Percentiles rank a stretch among this genome's conserved stretches.
These are phyloP conservation scores for Erythrocercus mccallii DNA, from an alignment of 2,113 vertebrate species.

Conservation along the genomic window DNA sequence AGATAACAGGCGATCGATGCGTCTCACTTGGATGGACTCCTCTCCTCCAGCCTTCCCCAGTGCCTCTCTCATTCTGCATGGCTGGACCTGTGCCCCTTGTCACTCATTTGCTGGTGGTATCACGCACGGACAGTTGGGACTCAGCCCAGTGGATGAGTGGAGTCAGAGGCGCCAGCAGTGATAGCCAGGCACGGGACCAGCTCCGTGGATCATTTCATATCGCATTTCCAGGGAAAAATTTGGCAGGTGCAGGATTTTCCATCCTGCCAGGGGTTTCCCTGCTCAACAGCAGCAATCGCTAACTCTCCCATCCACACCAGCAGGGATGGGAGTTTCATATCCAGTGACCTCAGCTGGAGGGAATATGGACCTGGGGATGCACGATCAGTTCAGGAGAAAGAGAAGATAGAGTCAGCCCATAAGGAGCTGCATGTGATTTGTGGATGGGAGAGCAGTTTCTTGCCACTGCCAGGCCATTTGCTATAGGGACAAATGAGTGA, in stretches of 20 bases:
- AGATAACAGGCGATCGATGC: not conserved
- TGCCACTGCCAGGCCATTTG: not conserved
- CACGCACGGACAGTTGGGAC: not conserved
- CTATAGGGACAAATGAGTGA: not conserved
- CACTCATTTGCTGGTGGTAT: not conserved
- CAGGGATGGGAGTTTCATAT: not conserved
- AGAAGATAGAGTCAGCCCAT: not conserved
- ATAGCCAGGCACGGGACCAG: not conserved
- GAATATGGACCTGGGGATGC: not conserved
- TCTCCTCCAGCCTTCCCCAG: not conserved
- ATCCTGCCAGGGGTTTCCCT: not conserved
- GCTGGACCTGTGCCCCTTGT: not conserved
- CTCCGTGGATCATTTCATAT: not conserved
- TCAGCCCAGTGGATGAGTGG: not conserved
- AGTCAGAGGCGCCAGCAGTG: fast-evolving
- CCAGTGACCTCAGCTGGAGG: not conserved
- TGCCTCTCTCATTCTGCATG: fast-evolving
- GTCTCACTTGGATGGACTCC: fast-evolving
- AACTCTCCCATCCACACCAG: not conserved
- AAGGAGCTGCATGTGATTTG: not conserved
- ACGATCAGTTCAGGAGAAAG: not conserved
- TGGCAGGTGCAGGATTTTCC: not conserved
- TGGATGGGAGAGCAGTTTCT: not conserved
- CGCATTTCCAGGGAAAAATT: not conserved
- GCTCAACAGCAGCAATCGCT: not conserved